Conservation (phyloP, 1,140 invertebrate species). For the Geopemphigus sp. region DNA sequence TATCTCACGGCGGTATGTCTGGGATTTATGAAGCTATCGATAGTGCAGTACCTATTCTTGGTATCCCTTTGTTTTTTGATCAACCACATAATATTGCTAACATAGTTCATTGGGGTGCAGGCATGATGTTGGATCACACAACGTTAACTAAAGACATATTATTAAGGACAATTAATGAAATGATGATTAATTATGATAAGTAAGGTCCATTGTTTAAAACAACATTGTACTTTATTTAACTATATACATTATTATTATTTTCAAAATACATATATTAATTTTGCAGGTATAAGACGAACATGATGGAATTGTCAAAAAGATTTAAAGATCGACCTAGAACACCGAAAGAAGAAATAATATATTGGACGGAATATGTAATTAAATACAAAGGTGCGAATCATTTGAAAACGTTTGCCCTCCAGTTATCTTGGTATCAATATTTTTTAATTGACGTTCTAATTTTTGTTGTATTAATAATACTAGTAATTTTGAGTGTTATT, state of each 20-base stretch:
- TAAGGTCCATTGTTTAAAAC: not conserved
- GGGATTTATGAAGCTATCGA: constrained; percentile 62
- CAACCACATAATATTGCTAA: constrained; percentile 54
- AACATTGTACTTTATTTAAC: not conserved
- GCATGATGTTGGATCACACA: constrained; percentile 14
- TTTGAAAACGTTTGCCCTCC: constrained; percentile 60
- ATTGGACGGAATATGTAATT: constrained; percentile 66
- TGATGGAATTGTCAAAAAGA: constrained; percentile 42
- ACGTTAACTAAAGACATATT: constrained; percentile 42
- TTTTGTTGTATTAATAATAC: not conserved
- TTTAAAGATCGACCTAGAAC: constrained; percentile 55
- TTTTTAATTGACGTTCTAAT: constrained; percentile 59
- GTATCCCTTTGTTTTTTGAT: constrained; percentile 63
- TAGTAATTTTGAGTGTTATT: constrained; percentile 1
- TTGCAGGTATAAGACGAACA: constrained; percentile 50
- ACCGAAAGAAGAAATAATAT: constrained; percentile 60
- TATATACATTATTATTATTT: not conserved
- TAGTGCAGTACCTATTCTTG: constrained; percentile 62
- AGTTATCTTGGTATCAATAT: constrained; percentile 63
- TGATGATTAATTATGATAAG: constrained; percentile 36
- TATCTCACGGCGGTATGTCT: constrained; percentile 65
- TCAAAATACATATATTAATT: not conserved
- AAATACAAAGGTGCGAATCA: constrained; percentile 61
- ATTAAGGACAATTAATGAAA: constrained; percentile 32
- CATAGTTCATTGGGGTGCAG: constrained; percentile 30